phyloP scores from a whole-genome alignment of 2,888 invertebrate genomes.

The Apeira syringaria region DNA sequence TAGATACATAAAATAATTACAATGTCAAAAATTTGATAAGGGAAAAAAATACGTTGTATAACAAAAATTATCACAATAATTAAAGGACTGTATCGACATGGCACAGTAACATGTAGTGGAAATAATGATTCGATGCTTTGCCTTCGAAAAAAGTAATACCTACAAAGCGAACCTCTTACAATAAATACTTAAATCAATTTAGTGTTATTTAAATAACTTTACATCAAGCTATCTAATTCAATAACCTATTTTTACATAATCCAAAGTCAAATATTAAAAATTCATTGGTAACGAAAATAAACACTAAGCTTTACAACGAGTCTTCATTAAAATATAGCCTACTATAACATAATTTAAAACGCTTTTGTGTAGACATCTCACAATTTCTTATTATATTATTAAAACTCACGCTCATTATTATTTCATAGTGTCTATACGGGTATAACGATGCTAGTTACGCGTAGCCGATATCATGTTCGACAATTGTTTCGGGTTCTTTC shows the following conservation, averaged over 20 bases:
- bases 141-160: constrained; percentile 1
- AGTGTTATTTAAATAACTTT: constrained; percentile 21
- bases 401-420: no score
- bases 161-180: constrained; percentile 25
- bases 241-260: constrained; percentile 36
- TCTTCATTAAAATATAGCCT: constrained; percentile 52
- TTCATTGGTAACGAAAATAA: constrained; percentile 80
- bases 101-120: constrained; percentile 20
- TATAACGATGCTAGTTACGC: no score
- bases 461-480: no score
- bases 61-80: constrained; percentile 15
- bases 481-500: no score
- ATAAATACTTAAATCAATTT: constrained; percentile 28
- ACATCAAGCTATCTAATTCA: constrained; percentile 24
- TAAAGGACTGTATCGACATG: constrained; percentile 14
- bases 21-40: constrained; percentile 10
- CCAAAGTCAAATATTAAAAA: constrained; percentile 64
- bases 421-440: no score
- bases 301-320: constrained; percentile 67
- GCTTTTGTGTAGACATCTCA: constrained; percentile 43
- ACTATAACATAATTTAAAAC: constrained; percentile 23
- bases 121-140: constrained; percentile 15
- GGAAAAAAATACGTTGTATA: neutral
- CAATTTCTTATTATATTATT: constrained; percentile 64
- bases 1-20: constrained; percentile 3